A percentile compares a stretch with the other conserved stretches of the same genome.
These are phyloP conservation scores for Anoplius nigerrimus DNA, from an alignment of 2,888 invertebrate species.

Conservation along the genomic window DNA sequence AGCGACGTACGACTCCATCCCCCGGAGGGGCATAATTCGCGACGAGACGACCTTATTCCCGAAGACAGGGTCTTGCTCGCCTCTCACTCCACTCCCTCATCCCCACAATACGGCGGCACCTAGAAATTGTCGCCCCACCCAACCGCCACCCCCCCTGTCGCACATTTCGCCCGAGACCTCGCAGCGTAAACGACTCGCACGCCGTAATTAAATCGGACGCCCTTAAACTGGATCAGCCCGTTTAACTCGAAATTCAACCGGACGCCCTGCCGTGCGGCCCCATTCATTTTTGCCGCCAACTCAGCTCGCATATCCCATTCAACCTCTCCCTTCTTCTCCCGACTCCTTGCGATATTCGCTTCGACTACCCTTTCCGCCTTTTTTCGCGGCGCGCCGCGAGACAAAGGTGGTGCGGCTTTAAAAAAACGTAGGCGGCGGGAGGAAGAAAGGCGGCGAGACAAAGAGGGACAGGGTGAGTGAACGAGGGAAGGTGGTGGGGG, in stretches of 20 bases:
- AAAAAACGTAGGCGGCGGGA: not conserved
- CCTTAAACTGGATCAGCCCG: too few species aligned
- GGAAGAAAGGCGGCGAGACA: not conserved
- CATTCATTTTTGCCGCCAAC: not conserved
- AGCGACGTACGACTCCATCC: not conserved
- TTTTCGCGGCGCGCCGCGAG: conserved; percentile 36
- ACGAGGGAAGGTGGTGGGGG: not conserved
- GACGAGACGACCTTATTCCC: too few species aligned
- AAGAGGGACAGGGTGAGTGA: not conserved
- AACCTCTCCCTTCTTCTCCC: conserved; percentile 12
- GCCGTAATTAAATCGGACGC: too few species aligned
- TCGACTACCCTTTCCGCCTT: conserved; percentile 43
- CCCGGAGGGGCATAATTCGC: not conserved
- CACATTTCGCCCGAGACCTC: too few species aligned
- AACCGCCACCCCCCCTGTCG: not conserved
- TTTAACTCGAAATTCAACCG: too few species aligned
- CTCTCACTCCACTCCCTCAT: too few species aligned
- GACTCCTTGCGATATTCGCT: conserved; percentile 46
- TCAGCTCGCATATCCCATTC: conserved; percentile 34
- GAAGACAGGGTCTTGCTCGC: not conserved
- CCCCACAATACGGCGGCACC: not conserved
- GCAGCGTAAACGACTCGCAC: too few species aligned
- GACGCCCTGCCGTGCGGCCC: too few species aligned
- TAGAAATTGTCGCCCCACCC: not conserved
- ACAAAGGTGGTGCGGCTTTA: conserved; percentile 39